Base-by-base conservation (phyloP, 1,140 invertebrate genomes). In the Venturia canescens region DNA sequence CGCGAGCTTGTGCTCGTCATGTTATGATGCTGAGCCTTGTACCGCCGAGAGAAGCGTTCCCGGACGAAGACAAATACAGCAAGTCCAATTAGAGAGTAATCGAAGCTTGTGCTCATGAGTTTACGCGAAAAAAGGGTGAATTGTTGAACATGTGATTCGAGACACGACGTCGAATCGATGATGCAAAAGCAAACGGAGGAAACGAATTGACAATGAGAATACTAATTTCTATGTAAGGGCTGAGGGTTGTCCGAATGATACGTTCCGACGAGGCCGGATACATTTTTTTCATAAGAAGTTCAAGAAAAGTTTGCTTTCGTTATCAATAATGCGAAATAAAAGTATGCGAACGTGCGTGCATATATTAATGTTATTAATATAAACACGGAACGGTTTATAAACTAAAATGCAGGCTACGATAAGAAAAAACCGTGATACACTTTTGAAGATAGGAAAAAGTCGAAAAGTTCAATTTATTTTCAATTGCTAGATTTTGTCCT, bases 1-100 rank as follows among this genome's bases (percentile, higher is more conserved):
- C 95, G 9, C 93, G 94, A 81, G 94, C 94, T 11, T 97, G 96
- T 86, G 89, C 94, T 26, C 93, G 97, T 38, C 96, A 98, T 85
- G 93, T 96, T 29, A 95, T 97, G 94, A 94, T 97, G 92, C 90
- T 97, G n/a, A 96, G 95, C 84, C 92, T 96, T n/a, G 92, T 94
- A 81, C 96, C 97, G 3, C 92, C 96, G 0, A 93, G 95, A 75
- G 94, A 97, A 83, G 93, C 94, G 26, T 96, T 95, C 86, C 96
- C 96, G 21, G 96, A 97, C 82, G 92, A 94, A 74, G 86, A 86
- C 29, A 94, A 93, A 83, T 70, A 82, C 27, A 82, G 50, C 60
- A 82, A 82, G 48, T 77, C 78, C 27, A 69, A 69, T 69, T 69
- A 69, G 66, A 31, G 66, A 69, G 27, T 31, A 21, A 23, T 63